phyloP scores from a whole-genome alignment of 2,797 vertebrate genomes.

The Streptopelia turtur region DNA sequence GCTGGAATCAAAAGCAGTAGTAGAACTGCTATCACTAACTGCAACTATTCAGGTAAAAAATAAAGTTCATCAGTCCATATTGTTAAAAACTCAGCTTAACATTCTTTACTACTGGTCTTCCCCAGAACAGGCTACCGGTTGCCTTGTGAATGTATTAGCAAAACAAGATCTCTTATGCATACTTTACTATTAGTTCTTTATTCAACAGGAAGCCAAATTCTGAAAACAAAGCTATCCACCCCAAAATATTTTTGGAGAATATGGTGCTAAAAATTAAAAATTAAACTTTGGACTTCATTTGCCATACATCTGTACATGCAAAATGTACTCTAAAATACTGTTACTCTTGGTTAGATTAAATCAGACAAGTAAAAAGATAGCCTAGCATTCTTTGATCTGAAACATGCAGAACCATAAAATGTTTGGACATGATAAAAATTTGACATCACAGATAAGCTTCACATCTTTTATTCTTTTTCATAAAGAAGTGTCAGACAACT shows the following conservation, averaged over 20 bases:
- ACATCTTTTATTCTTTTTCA: conserved; percentile 79
- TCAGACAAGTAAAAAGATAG: conserved; percentile 23
- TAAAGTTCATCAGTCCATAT: not conserved
- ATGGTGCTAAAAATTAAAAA: not conserved
- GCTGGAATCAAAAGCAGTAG: not conserved
- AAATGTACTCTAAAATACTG: not conserved
- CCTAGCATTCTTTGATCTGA: conserved; percentile 58
- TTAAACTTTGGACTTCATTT: not conserved
- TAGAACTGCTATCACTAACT: not conserved
- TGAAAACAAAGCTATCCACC: not conserved
- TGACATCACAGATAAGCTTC: conserved; percentile 59
- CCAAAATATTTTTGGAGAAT: not conserved
- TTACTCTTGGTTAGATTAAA: conserved; percentile 18
- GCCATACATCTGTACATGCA: not conserved
- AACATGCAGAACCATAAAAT: conserved; percentile 31
- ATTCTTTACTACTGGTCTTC: not conserved
- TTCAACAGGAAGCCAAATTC: not conserved
- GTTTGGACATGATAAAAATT: conserved; percentile 62
- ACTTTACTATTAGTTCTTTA: not conserved
- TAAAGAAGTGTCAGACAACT: conserved; percentile 68
- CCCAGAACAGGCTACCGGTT: not conserved
- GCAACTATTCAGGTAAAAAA: not conserved
- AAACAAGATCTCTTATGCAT: not conserved
- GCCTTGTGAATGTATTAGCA: not conserved
- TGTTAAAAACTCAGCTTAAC: not conserved